These are phyloP conservation scores for Tarsius wallacei DNA, from an alignment of 2,797 vertebrate species.

Conservation along the genomic window DNA sequence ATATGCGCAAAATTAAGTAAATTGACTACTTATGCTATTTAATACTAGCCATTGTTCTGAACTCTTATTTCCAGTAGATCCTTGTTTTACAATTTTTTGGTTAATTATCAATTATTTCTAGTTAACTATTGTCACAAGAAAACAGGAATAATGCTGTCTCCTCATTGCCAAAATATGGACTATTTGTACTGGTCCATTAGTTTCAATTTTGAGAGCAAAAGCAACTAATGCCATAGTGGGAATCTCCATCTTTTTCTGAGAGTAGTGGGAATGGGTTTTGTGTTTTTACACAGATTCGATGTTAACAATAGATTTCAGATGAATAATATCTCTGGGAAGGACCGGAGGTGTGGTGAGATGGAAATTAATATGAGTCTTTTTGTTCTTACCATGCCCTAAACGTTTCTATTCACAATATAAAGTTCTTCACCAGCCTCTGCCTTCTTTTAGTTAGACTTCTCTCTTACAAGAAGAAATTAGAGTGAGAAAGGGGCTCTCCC, in stretches of 20 bases:
- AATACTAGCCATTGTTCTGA: neutral
- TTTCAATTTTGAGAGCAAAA: neutral
- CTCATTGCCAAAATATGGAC: neutral
- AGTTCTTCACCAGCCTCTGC: neutral
- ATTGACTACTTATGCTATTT: neutral
- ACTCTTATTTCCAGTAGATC: neutral
- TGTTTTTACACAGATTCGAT: neutral
- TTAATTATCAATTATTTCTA: neutral
- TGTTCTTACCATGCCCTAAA: neutral
- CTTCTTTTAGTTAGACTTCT: neutral
- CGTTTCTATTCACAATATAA: neutral
- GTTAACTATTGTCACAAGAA: neutral
- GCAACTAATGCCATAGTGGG: neutral
- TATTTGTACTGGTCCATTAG: neutral
- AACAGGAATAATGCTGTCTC: neutral
- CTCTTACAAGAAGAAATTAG: neutral
- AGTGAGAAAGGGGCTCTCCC: neutral
- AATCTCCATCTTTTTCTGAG: neutral
- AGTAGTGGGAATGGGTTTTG: neutral
- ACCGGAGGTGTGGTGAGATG: neutral
- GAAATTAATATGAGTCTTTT: neutral
- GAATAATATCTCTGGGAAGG: neutral
- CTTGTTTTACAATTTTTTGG: neutral
- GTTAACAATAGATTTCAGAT: neutral
- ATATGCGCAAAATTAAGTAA: neutral